A percentile compares a stretch with the other conserved stretches of the same genome.
Evolutionary conservation across 2,113 vertebrate genomes (phyloP).

Genomic region (Pantherophis guttatus): DNA sequence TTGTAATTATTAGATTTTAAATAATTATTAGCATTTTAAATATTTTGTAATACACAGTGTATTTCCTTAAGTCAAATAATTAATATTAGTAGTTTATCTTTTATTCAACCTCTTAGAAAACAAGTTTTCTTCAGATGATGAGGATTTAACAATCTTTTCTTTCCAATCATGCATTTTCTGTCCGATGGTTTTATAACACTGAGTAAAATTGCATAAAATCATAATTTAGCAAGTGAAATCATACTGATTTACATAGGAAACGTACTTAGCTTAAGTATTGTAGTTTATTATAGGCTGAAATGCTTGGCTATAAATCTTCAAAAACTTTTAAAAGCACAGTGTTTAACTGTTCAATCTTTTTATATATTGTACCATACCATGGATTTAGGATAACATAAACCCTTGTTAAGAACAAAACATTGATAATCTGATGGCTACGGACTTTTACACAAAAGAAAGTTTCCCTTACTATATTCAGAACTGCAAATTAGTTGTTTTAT

Average conservation of each 20-base stretch:
- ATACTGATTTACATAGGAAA: neutral
- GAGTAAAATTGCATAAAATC: neutral
- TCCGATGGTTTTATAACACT: neutral
- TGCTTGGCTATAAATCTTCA: constrained; percentile 45
- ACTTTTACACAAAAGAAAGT: neutral
- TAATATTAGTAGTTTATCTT: neutral
- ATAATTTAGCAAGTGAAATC: neutral
- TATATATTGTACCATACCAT: constrained; percentile 21
- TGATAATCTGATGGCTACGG: neutral
- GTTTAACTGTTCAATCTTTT: constrained; percentile 29
- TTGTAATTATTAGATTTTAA: neutral
- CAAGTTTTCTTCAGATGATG: neutral
- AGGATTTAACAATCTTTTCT: neutral
- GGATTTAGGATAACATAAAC: neutral
- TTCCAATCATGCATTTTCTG: neutral
- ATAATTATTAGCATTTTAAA: neutral
- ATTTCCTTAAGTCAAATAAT: neutral
- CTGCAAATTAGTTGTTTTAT: neutral
- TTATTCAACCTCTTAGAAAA: neutral
- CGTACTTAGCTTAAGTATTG: neutral
- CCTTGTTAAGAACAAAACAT: neutral
- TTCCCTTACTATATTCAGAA: neutral
- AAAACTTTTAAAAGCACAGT: constrained; percentile 27
- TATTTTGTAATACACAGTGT: neutral
- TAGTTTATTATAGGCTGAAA: neutral